A percentile compares a stretch with the other conserved stretches of the same genome.
phyloP scores from a whole-genome alignment of 2,888 invertebrate species.

The Caenorhabditis auriculariae region DNA sequence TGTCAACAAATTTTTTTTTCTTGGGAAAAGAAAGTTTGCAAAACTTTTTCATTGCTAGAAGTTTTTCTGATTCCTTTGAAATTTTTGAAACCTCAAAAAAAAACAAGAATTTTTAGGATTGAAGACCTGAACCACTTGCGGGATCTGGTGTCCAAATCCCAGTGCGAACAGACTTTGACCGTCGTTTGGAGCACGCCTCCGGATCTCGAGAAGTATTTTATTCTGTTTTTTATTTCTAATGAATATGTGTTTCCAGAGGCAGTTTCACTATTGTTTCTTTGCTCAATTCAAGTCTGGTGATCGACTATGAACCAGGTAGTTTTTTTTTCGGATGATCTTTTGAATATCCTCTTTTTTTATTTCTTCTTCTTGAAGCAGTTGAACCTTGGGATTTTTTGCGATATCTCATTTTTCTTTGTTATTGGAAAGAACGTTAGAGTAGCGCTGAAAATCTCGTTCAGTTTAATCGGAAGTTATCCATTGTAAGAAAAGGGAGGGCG shows the following conservation, averaged over 20 bases:
- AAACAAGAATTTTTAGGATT: conserved; percentile 20
- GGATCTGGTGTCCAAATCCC: conserved; percentile 25
- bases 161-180: conserved; percentile 31
- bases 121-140: conserved; percentile 29
- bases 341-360: too few species aligned
- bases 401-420: too few species aligned
- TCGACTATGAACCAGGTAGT: conserved; percentile 19
- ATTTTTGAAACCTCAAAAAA: too few species aligned
- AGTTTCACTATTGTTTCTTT: conserved; percentile 26
- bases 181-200: conserved; percentile 28
- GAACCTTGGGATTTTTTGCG: too few species aligned
- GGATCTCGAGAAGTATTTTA: background rate
- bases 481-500: too few species aligned
- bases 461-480: too few species aligned
- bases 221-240: background rate
- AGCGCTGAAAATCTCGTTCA: too few species aligned
- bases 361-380: too few species aligned
- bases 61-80: background rate
- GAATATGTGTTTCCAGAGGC: conserved; percentile 9
- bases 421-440: too few species aligned
- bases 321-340: conserved; percentile 2
- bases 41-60: background rate
- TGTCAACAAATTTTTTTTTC: too few species aligned
- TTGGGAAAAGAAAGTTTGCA: conserved; percentile 1
- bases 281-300: conserved; percentile 19